phyloP scores from a whole-genome alignment of 2,888 invertebrate genomes.

The Drosophila testacea region DNA sequence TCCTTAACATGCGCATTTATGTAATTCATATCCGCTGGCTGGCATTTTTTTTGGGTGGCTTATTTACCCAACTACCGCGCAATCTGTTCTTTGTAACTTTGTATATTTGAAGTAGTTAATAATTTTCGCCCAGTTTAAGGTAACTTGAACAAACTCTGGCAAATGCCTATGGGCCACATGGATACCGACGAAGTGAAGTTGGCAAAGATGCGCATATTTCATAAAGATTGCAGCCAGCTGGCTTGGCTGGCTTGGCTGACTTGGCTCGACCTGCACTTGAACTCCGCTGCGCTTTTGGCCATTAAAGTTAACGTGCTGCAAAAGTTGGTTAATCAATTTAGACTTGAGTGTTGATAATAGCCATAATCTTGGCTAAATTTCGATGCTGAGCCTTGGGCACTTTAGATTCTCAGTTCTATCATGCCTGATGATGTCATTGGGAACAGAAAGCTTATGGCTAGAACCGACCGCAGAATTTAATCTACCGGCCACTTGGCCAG shows the following conservation, averaged over 20 bases:
- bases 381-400: conserved; percentile 13
- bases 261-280: conserved; percentile 17
- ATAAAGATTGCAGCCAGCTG: conserved; percentile 25
- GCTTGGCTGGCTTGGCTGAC: background rate
- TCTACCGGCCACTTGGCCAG: conserved; percentile 21
- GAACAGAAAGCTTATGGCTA: conserved; percentile 1
- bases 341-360: conserved; percentile 69
- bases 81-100: conserved; percentile 65
- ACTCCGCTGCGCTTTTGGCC: conserved; percentile 34
- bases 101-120: conserved; percentile 67
- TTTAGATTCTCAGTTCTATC: conserved; percentile 1
- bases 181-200: conserved; percentile 21
- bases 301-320: conserved; percentile 50
- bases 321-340: conserved; percentile 76
- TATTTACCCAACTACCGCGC: conserved; percentile 21
- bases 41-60: background rate
- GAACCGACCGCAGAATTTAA: conserved; percentile 33
- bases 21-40: conserved; percentile 50
- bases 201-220: conserved; percentile 46
- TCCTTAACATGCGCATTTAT: conserved; percentile 52
- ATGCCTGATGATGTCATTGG: conserved; percentile 20
- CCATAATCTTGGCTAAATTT: conserved; percentile 41
- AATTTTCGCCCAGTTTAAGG: conserved; percentile 36
- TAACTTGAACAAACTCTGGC: conserved; percentile 13
- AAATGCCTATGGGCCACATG: conserved; percentile 54